A percentile compares a stretch with the other conserved stretches of the same genome.
phyloP scores from a whole-genome alignment of 2,797 vertebrate species.

The Sebastes kiyomatsui region DNA sequence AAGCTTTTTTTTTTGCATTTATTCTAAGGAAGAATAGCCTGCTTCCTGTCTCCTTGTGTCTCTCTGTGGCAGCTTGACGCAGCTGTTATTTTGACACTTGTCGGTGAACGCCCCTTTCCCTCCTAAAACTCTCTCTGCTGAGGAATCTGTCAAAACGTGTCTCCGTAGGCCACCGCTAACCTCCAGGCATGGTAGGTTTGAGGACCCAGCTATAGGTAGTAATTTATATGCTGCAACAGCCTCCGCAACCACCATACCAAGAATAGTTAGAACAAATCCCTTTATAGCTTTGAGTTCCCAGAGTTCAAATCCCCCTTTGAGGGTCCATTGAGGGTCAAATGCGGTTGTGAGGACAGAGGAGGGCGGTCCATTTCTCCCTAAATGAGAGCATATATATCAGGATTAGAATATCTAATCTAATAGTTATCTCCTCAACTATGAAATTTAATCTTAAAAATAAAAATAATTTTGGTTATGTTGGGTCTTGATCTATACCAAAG shows the following conservation, averaged over 20 bases:
- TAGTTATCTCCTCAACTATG: not conserved
- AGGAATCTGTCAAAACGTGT: conserved; percentile 76
- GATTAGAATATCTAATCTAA: not conserved
- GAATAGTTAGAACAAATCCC: not conserved
- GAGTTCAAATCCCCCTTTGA: not conserved
- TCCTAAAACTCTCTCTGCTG: conserved; percentile 56
- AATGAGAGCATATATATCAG: not conserved
- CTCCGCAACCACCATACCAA: not conserved
- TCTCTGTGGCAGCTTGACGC: not conserved
- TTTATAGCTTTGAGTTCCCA: not conserved
- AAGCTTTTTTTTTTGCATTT: not conserved
- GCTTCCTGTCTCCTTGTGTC: not conserved
- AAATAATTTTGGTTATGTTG: not conserved
- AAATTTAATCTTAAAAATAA: not conserved
- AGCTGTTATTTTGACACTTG: conserved; percentile 72
- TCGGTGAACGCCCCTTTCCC: conserved; percentile 76
- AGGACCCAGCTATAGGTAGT: not conserved
- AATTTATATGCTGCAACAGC: not conserved
- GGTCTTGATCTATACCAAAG: not conserved
- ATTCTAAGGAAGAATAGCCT: not conserved
- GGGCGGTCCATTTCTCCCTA: not conserved
- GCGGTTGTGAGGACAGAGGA: not conserved
- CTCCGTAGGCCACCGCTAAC: conserved; percentile 17
- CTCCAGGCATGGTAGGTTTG: not conserved
- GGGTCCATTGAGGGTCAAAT: not conserved